A percentile compares a stretch with the other conserved stretches of the same genome.
phyloP scores from a whole-genome alignment of 2,113 vertebrate species.

The Podarcis muralis region DNA sequence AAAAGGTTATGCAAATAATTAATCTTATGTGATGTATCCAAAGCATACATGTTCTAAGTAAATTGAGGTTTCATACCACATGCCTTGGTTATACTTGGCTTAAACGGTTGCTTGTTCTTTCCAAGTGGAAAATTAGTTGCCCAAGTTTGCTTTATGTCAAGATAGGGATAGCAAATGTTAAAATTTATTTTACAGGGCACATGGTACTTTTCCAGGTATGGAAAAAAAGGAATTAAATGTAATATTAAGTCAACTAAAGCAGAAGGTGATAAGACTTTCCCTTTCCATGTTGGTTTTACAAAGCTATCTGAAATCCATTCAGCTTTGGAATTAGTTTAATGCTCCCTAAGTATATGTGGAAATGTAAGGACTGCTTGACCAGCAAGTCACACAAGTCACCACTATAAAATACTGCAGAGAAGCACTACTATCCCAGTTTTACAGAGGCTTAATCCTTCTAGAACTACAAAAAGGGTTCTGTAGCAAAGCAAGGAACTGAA shows the following conservation, averaged over 20 bases:
- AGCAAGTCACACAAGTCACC: neutral
- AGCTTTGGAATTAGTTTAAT: neutral
- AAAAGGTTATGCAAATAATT: neutral
- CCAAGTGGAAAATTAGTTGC: neutral
- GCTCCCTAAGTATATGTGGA: neutral
- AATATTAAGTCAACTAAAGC: neutral
- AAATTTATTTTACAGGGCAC: neutral
- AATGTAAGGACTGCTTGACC: neutral
- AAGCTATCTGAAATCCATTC: neutral
- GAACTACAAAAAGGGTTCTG: neutral
- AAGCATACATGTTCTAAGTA: constrained; percentile 6
- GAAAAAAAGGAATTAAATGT: neutral
- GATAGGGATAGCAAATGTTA: neutral
- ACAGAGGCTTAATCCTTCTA: neutral
- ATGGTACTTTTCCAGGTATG: neutral
- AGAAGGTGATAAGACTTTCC: neutral
- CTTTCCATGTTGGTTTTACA: neutral
- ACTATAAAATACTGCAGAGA: neutral
- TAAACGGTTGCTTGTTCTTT: neutral
- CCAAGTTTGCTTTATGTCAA: neutral
- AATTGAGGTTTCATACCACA: neutral
- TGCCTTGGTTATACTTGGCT: neutral
- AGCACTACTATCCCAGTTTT: neutral
- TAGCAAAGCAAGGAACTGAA: neutral
- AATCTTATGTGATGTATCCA: neutral